phyloP scores from a whole-genome alignment of 2,888 invertebrate genomes.

The Tetropium fuscum region DNA sequence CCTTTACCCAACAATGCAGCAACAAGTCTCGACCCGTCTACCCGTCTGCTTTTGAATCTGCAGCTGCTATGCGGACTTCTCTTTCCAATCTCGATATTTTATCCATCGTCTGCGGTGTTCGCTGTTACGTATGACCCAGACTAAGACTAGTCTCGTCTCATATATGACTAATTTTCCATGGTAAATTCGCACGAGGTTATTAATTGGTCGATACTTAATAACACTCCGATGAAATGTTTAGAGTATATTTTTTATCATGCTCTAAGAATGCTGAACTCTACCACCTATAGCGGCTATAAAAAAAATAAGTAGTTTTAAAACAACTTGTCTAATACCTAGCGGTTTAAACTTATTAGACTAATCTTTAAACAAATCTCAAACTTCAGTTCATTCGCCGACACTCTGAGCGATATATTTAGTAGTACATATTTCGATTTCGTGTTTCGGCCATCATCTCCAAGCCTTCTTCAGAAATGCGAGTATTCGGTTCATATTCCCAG shows the following conservation, averaged over 20 bases:
- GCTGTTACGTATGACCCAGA: not conserved
- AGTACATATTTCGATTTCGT: too few species aligned
- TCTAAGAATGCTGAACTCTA: not conserved
- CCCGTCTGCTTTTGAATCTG: slow-evolving; percentile 30
- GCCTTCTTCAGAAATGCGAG: too few species aligned
- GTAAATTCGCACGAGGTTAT: not conserved
- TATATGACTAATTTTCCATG: not conserved
- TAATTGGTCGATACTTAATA: too few species aligned
- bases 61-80: slow-evolving; percentile 24
- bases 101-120: slow-evolving; percentile 4
- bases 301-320: too few species aligned
- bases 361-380: too few species aligned
- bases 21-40: slow-evolving; percentile 45
- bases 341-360: too few species aligned
- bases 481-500: too few species aligned
- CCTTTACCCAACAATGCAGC: slow-evolving; percentile 27
- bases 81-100: slow-evolving; percentile 11
- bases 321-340: too few species aligned
- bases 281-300: too few species aligned
- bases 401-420: too few species aligned
- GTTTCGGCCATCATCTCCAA: too few species aligned
- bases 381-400: too few species aligned
- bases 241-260: not conserved
- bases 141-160: not conserved
- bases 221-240: not conserved